Evolutionary conservation across 2,113 vertebrate genomes (phyloP).

Genomic region (Alexandromys fortis): DNA sequence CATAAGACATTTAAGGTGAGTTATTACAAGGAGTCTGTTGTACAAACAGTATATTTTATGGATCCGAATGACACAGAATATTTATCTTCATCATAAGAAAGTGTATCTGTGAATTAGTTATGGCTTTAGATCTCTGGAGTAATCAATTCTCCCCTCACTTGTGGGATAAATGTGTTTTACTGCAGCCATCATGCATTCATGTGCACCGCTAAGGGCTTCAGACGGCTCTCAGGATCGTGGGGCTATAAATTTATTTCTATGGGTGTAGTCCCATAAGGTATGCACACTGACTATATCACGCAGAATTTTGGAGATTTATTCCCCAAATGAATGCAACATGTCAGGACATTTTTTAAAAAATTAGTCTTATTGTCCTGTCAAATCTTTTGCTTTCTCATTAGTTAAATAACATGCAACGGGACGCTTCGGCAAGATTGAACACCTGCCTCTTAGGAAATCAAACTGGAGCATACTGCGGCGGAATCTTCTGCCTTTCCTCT

Average conservation of each 20-base stretch:
- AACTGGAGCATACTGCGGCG: background rate
- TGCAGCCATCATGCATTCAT: slow-evolving; percentile 69
- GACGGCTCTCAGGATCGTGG: slow-evolving; percentile 45
- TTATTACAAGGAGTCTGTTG: slow-evolving; percentile 75
- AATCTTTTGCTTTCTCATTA: slow-evolving; percentile 70
- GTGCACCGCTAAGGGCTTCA: slow-evolving; percentile 67
- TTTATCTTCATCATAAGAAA: slow-evolving; percentile 80
- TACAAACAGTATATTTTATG: slow-evolving; percentile 80
- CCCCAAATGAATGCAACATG: slow-evolving; percentile 47
- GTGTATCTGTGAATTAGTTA: slow-evolving; percentile 81
- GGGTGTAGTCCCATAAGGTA: slow-evolving; percentile 56
- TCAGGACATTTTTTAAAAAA: slow-evolving; percentile 48
- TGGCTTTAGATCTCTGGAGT: slow-evolving; percentile 75
- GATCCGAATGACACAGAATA: slow-evolving; percentile 74
- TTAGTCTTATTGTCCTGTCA: slow-evolving; percentile 66
- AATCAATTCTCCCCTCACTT: slow-evolving; percentile 81
- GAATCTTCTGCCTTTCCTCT: background rate
- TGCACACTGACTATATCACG: slow-evolving; percentile 61
- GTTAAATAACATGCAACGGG: slow-evolving; percentile 64
- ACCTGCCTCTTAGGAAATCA: slow-evolving; percentile 69
- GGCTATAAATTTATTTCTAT: slow-evolving; percentile 73
- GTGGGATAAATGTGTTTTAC: slow-evolving; percentile 80
- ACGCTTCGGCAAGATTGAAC: slow-evolving; percentile 67
- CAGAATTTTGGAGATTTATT: slow-evolving; percentile 65
- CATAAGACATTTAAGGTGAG: slow-evolving; percentile 71